Evolutionary conservation across 2,888 invertebrate genomes (phyloP), one percentile per base, ranked within the genome.

Genomic region (Anthrax anthrax): DNA sequence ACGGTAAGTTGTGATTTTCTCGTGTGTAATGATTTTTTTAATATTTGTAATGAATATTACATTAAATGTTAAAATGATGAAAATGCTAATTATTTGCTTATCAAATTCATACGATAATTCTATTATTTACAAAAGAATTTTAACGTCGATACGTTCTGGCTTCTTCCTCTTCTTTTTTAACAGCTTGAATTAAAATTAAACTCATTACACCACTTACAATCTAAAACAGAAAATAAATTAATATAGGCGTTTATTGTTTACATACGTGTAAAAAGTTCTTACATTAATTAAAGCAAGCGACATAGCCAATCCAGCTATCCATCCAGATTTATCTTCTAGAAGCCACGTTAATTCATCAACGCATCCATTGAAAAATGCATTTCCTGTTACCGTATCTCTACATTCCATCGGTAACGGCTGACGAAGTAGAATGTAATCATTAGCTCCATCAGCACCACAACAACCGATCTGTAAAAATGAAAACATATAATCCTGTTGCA

Each of bases 331-430:
- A 47, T 80, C 79, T 61, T 89, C 88, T 54, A 91, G 73, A 64
- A 83, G 88, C 82, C 86, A 86, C n/a, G 88, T 85, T 54, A 91
- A 70, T 60, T 87, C 86, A 52, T 88, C 86, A 3, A 88, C 81
- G 59, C 91, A 92, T 17, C 91, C 90, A 60, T 87, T 81, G 69
- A 81, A 86, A 68, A 83, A 89, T 1, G 87, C 84, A 65, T 89
- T 89, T 44, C 91, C 90, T 3, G 87, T 89, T 14, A 89, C 86
- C 0, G 85, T 81, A 65, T 90, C 88, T 12, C 90, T 75, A 60
- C 91, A 91, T 51, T 86, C 84, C 2, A 78, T 72, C 0, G 91
- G 90, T 46, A 91, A 63, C 0, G 89, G 88, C 58, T 88, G 84
- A 57, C 78, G 76, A 54, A 86, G 60, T 50, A 73, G 73, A 54